These are phyloP conservation scores for Protodeltote pygarga DNA, from an alignment of 2,888 invertebrate species.

Conservation along the genomic window DNA sequence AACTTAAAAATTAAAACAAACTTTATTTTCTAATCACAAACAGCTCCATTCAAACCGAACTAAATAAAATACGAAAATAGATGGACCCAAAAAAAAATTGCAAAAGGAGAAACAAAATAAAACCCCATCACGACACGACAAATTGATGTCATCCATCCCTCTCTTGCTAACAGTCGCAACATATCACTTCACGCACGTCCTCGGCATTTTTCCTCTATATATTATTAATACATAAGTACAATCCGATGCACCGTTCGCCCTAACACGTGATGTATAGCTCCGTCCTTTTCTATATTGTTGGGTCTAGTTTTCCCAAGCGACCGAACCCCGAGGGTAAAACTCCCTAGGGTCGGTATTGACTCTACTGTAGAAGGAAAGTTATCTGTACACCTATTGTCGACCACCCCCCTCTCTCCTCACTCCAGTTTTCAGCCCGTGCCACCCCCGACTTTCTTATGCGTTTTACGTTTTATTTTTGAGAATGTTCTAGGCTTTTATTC, in stretches of 20 bases:
- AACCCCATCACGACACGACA: conserved; percentile 87
- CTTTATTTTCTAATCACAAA: conserved; percentile 12
- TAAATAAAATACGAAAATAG: conserved; percentile 50
- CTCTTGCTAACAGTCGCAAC: conserved; percentile 85
- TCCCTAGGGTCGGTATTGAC: conserved; percentile 87
- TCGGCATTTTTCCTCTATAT: conserved; percentile 87
- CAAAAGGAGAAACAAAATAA: conserved; percentile 83
- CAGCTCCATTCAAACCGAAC: conserved; percentile 32
- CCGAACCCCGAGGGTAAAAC: conserved; percentile 85
- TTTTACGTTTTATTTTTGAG: conserved; percentile 82
- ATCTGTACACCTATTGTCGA: conserved; percentile 86
- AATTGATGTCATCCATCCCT: conserved; percentile 86
- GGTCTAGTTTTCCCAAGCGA: conserved; percentile 87
- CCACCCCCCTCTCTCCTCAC: conserved; percentile 66
- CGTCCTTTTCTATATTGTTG: conserved; percentile 86
- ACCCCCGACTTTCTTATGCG: conserved; percentile 82
- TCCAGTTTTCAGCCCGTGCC: conserved; percentile 61
- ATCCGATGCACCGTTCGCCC: conserved; percentile 74
- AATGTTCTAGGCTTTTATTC: conserved; percentile 55
- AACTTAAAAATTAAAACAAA: conserved; percentile 3
- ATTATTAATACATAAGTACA: conserved; percentile 86
- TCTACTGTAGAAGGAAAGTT: conserved; percentile 86
- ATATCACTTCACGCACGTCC: conserved; percentile 85
- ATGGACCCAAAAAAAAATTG: conserved; percentile 62
- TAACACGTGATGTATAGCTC: conserved; percentile 60